Conservation (phyloP, 2,113 vertebrate species). For the Istiophorus platypterus region DNA sequence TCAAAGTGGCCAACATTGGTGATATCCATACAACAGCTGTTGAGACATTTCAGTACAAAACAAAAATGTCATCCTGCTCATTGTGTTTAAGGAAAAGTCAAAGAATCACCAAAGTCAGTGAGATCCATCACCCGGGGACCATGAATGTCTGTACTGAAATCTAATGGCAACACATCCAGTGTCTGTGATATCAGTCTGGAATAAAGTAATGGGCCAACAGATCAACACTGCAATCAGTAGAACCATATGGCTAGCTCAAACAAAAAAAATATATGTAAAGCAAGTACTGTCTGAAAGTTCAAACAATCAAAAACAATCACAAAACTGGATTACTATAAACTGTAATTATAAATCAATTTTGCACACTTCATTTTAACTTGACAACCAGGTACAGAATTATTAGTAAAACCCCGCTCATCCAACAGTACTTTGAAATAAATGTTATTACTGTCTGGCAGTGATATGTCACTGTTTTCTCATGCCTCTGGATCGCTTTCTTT, state of each 20-base stretch:
- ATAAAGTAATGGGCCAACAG: background rate
- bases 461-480: constrained; percentile 26
- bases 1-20: background rate
- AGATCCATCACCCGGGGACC: too few relatives aligned
- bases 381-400: background rate
- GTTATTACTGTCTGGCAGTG: constrained; percentile 5
- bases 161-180: background rate
- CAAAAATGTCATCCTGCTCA: background rate
- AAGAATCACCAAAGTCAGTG: background rate
- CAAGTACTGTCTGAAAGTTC: background rate
- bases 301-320: background rate
- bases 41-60: background rate
- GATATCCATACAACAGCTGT: background rate
- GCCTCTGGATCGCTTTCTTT: constrained; percentile 57
- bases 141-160: background rate
- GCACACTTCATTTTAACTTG: background rate
- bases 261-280: too few relatives aligned
- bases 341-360: background rate
- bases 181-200: background rate
- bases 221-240: background rate
- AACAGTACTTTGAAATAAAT: constrained; percentile 32
- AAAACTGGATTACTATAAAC: too few relatives aligned
- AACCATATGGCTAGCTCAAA: background rate
- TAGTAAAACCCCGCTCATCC: constrained; percentile 13
- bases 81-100: background rate